phyloP scores from a whole-genome alignment of 53 echinoderm and acorn worm genomes.

The Crossaster papposus region DNA sequence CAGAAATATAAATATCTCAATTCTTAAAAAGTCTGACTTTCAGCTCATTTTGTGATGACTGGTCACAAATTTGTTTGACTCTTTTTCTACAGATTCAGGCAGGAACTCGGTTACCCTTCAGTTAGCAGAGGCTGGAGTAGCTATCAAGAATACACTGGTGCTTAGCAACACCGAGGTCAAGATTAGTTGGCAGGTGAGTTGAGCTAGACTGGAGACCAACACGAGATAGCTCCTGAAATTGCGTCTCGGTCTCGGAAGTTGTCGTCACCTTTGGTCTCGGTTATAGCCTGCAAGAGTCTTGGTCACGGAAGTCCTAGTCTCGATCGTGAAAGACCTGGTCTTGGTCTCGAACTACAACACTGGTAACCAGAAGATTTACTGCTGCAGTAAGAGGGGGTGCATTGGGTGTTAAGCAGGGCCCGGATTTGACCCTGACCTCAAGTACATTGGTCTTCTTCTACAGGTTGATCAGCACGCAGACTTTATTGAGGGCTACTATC shows the following conservation, averaged over 20 bases:
- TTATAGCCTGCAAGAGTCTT: neutral
- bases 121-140: conserved; percentile 33
- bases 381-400: too few relatives aligned
- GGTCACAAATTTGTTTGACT: neutral
- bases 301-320: neutral
- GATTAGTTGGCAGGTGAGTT: conserved; percentile 50
- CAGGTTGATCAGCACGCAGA: conserved; percentile 71
- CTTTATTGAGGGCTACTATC: conserved; percentile 83
- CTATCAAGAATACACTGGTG: conserved; percentile 40
- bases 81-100: conserved; percentile 30
- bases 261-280: conserved; percentile 10
- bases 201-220: neutral
- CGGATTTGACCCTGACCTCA: neutral
- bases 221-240: neutral
- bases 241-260: conserved; percentile 11
- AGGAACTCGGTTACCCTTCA: conserved; percentile 14
- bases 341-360: neutral
- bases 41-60: too few relatives aligned
- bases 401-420: too few relatives aligned
- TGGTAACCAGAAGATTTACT: too few relatives aligned
- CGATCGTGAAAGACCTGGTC: neutral
- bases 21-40: too few relatives aligned
- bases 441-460: neutral
- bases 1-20: too few relatives aligned
- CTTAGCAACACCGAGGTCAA: conserved; percentile 55